Base-by-base conservation (phyloP, 2,888 invertebrate genomes). In the Nomada goodeniana region DNA sequence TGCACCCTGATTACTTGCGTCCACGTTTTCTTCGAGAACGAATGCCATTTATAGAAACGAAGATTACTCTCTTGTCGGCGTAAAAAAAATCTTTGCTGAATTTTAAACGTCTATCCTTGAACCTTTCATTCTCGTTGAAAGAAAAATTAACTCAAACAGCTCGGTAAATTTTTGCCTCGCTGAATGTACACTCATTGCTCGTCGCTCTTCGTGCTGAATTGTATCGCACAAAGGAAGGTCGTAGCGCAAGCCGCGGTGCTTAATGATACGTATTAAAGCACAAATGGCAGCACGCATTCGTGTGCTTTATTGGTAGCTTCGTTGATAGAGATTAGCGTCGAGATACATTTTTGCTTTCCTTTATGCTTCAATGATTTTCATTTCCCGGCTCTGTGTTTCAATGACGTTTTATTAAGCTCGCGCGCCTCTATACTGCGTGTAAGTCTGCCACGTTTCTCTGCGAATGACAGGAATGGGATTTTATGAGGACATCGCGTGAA, bases 221-320 rank as follows among this genome's bases (percentile, higher is more conserved):
- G 47, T 60, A 59, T 36, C 18, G 68, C 59, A 77, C 65, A 77
- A 82, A 82, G 83, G 57, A 83, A 83, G 77, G 71, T 77, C 76
- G 50, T 26, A 18, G 26, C 23, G 47, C 65, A 20, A 50, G 60
- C 61, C 44, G 52, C 15, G 73, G 44, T 50, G 82, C 82, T 83
- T 77, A 82, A 83, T 82, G 74, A 82, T 26, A 59, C 47, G 18
- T 71, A 82, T 83, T 83, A 74, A 61, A 68, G 70, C 53, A 82
- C 57, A 82, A 82, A 74, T 61, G 71, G 68, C 63, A 67, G 63
- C 50, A 57, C 50, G 67, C 47, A 53, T 73, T 76, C 50, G 47
- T 15, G 26, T 13, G 44, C 53, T 23, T 63, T 50, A 15, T 23
- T 67, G 47, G 26, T 47, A 60, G 52, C 52, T 13, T 64, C 26